Conservation (phyloP, 2,888 invertebrate species). For the Alsophila aescularia region DNA sequence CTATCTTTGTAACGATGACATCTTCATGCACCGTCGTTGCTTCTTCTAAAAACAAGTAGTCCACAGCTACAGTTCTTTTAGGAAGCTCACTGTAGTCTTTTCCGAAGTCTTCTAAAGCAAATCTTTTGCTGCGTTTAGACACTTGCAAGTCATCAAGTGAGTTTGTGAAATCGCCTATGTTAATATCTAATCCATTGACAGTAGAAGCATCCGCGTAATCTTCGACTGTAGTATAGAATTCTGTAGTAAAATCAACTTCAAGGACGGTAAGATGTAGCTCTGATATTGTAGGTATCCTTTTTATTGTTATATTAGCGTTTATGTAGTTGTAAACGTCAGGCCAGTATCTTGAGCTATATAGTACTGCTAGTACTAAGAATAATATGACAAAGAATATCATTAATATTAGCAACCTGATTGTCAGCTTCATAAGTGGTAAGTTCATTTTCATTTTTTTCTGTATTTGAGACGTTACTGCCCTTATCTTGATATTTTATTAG, state of each 20-base stretch:
- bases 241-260: constrained; percentile 55
- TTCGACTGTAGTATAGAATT: constrained; percentile 54
- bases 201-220: constrained; percentile 51
- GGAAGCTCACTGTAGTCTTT: constrained; percentile 55
- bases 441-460: constrained; percentile 56
- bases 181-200: constrained; percentile 46
- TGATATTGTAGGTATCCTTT: constrained; percentile 67
- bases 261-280: constrained; percentile 62
- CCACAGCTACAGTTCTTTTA: constrained; percentile 48
- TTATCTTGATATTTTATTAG: background rate
- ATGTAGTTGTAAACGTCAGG: constrained; percentile 72
- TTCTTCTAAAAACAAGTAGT: constrained; percentile 62
- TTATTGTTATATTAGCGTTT: constrained; percentile 73
- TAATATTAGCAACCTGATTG: constrained; percentile 60
- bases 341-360: constrained; percentile 73
- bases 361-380: constrained; percentile 60
- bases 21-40: constrained; percentile 32
- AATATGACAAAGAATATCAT: constrained; percentile 65
- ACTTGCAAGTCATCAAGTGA: constrained; percentile 47
- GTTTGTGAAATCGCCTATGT: constrained; percentile 52
- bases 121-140: constrained; percentile 40
- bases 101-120: constrained; percentile 37
- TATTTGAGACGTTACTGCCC: background rate
- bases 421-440: constrained; percentile 54
- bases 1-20: constrained; percentile 37